These are phyloP conservation scores for Enoplosus armatus DNA, from an alignment of 2,797 vertebrate species.

Conservation along the genomic window DNA sequence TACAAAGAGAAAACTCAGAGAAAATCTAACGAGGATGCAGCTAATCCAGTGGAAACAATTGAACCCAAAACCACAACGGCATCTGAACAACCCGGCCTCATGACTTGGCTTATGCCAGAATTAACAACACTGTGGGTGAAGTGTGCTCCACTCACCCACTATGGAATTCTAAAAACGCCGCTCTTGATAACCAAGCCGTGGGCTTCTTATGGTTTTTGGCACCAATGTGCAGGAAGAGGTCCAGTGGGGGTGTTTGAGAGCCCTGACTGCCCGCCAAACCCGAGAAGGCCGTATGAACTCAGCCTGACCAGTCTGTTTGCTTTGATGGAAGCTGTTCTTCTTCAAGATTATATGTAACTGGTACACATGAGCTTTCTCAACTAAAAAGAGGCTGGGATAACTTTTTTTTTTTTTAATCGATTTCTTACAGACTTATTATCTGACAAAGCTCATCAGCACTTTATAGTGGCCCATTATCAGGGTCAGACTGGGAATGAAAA, in stretches of 20 bases:
- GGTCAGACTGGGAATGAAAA: background rate
- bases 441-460: background rate
- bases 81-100: slow-evolving; percentile 19
- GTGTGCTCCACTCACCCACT: slow-evolving; percentile 44
- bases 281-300: slow-evolving; percentile 3
- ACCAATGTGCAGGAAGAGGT: slow-evolving; percentile 19
- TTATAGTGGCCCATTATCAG: background rate
- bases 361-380: background rate
- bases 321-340: background rate
- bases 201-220: slow-evolving; percentile 56
- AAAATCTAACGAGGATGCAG: background rate
- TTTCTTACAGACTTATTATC: background rate
- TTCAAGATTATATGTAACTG: background rate
- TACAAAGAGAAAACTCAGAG: background rate
- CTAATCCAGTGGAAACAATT: slow-evolving; percentile 8
- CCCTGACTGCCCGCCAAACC: slow-evolving; percentile 11
- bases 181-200: slow-evolving; percentile 33
- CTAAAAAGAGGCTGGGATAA: background rate
- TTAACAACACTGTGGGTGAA: slow-evolving; percentile 47
- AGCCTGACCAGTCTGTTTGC: background rate
- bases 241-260: background rate
- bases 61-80: slow-evolving; percentile 13
- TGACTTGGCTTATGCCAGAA: slow-evolving; percentile 60
- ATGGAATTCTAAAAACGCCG: slow-evolving; percentile 47
- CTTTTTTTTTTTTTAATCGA: background rate